Base-by-base conservation (phyloP, 2,888 invertebrate genomes). In the Sicus ferrugineus region DNA sequence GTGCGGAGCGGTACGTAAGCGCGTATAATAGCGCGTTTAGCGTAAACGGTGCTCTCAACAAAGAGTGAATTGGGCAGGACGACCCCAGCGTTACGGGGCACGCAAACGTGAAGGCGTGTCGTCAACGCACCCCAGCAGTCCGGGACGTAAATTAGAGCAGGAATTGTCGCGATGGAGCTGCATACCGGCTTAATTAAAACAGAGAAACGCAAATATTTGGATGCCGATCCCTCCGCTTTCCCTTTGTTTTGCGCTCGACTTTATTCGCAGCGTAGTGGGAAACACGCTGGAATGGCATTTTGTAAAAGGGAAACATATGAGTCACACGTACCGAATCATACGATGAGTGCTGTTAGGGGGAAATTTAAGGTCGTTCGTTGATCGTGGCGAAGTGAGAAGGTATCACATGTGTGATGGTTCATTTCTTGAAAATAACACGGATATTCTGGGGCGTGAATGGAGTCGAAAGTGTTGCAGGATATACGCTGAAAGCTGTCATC, bases 111-210 rank as follows among this genome's bases (percentile, higher is more conserved):
- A 14, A 42, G n/a, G 5, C 42, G n/a, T n/a, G 42, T 42, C 42
- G 42, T n/a, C n/a, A n/a, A 42, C 42, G n/a, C 42, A 42, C n/a
- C 42, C 16, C 42, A 42, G 11, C 54, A 28, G 14, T 23, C 54
- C 26, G 26, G 16, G 23, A 54, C 26, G 23, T 54, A 54, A 54
- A 54, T 54, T 23, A 54, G 54, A 6, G 54, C 50, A n/a, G 21
- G 26, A 54, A 54, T 26, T 11, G 11, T 54, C 26, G 54, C 23
- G 9, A 9, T 52, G 50, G 19, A 21, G 50, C 50, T 52, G 34
- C 34, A 34, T 34, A 14, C 42, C 42, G 54, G 28, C 54, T 54
- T 54, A 54, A 54, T 54, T 54, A 34, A 59, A 59, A 30, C n/a
- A 16, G 38, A 59, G 9, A 59, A 4, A 59, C n/a, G 34, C 9